These are phyloP conservation scores for Glossophaga mutica DNA, from an alignment of 2,797 vertebrate genomes.

Conservation along the genomic window DNA sequence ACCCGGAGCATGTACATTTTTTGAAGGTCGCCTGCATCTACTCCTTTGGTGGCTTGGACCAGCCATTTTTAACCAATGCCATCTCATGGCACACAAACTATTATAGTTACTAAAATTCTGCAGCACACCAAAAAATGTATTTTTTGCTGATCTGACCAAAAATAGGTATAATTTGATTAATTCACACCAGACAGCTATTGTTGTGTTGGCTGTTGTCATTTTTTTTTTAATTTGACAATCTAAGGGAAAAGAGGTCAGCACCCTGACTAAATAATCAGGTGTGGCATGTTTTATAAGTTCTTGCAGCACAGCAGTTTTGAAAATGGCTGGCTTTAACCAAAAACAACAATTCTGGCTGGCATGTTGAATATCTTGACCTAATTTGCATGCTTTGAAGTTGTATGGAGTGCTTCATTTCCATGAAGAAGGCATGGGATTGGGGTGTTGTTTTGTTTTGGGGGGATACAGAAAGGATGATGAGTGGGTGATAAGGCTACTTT, in stretches of 20 bases:
- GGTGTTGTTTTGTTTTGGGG: not conserved
- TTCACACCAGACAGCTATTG: not conserved
- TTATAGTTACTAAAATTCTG: not conserved
- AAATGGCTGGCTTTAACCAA: not conserved
- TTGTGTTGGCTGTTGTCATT: not conserved
- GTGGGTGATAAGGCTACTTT: not conserved
- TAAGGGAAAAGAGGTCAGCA: not conserved
- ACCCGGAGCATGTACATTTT: accelerated
- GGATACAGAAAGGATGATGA: not conserved
- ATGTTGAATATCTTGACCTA: not conserved
- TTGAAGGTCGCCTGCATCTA: not conserved
- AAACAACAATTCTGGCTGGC: not conserved
- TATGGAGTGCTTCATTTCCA: not conserved
- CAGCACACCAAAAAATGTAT: not conserved
- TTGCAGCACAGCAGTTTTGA: not conserved
- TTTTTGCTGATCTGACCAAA: not conserved
- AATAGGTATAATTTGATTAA: not conserved
- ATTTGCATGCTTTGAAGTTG: not conserved
- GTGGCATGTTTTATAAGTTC: not conserved
- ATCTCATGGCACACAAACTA: not conserved
- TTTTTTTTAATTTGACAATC: not conserved
- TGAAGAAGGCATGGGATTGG: too few species aligned
- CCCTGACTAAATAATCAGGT: not conserved
- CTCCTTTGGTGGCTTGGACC: not conserved
- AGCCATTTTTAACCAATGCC: not conserved